Evolutionary conservation across 2,888 invertebrate genomes (phyloP).

Genomic region (Amblyteles armatorius): DNA sequence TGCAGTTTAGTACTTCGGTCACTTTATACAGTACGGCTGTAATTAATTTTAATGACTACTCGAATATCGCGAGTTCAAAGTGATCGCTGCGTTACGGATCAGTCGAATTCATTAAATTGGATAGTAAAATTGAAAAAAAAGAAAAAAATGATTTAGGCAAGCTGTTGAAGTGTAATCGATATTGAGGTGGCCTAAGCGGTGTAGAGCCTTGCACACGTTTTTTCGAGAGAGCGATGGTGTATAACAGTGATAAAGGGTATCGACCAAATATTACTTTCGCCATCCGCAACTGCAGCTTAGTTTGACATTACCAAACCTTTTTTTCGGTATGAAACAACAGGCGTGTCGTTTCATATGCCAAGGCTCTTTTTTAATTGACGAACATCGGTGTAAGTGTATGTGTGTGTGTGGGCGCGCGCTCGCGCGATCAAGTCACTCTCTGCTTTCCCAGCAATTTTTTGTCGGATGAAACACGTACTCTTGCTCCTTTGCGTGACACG

Average conservation of each 20-base stretch:
- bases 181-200: background rate
- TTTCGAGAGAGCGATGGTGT: no score
- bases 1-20: constrained; percentile 29
- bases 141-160: background rate
- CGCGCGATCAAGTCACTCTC: constrained; percentile 1
- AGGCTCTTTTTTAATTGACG: constrained; percentile 25
- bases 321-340: no score
- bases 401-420: background rate
- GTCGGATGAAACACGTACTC: constrained; percentile 40
- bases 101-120: background rate
- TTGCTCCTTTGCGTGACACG: constrained; percentile 9
- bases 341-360: constrained; percentile 12
- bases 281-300: no score
- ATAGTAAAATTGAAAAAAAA: background rate
- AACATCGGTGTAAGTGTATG: background rate
- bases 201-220: background rate
- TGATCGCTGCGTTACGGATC: background rate
- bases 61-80: background rate
- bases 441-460: constrained; percentile 20
- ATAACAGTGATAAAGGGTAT: no score
- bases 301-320: no score
- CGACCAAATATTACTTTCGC: no score
- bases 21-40: background rate
- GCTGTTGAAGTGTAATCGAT: background rate
- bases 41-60: constrained; percentile 7